phyloP scores from a whole-genome alignment of 1,140 invertebrate genomes.

The Aphaenogaster ashmeadi region DNA sequence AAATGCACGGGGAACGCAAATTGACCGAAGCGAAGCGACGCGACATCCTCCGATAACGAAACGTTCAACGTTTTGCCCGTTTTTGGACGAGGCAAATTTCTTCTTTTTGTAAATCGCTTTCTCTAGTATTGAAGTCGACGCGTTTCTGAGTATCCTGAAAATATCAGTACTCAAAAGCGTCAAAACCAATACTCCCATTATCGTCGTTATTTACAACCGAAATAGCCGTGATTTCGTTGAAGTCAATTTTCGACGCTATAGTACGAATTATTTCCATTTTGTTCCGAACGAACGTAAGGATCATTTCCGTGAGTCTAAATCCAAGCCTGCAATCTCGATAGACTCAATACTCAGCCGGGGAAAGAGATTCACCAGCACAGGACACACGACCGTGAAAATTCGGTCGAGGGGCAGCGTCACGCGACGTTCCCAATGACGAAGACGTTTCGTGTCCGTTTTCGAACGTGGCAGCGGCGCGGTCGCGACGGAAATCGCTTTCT shows the following conservation, averaged over 20 bases:
- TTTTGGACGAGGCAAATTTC: background rate
- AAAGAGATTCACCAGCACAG: slow-evolving; percentile 49
- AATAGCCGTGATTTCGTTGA: background rate
- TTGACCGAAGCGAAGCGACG: background rate
- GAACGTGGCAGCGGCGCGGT: slow-evolving; percentile 41
- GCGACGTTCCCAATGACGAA: slow-evolving; percentile 20
- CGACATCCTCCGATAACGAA: background rate
- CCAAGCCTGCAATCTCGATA: background rate
- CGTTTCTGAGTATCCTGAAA: background rate
- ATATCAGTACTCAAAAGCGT: background rate
- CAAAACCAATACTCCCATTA: background rate
- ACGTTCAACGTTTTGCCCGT: background rate
- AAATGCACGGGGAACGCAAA: background rate
- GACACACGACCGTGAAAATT: slow-evolving; percentile 59
- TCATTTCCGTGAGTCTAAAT: background rate
- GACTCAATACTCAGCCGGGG: background rate
- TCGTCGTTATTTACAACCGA: background rate
- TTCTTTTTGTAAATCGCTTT: background rate
- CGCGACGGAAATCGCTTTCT: slow-evolving; percentile 75
- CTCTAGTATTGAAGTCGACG: background rate
- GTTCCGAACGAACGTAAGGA: background rate
- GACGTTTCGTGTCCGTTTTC: slow-evolving; percentile 63
- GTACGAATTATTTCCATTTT: background rate
- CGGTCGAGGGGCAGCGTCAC: background rate
- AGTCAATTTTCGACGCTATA: background rate